Evolutionary conservation across 2,888 invertebrate species (phyloP), one percentile per base, ranked within the genome.

Genomic region (Scaptomyza cyrtandrae): DNA sequence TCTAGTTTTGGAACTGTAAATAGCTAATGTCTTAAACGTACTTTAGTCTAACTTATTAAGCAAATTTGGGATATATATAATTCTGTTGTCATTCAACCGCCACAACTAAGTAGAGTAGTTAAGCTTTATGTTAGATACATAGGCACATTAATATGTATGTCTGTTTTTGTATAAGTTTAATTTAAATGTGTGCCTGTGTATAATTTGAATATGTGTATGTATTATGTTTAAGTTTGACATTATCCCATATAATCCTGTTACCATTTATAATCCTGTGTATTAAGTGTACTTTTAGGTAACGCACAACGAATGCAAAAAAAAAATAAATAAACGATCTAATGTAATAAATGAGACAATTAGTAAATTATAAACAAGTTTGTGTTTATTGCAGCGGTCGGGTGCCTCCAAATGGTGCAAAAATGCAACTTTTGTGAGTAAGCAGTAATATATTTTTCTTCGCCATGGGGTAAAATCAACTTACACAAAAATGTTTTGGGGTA

Each of bases 1-100:
- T 84, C 86, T 83, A 83, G 83, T 86, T 78, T 74, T 71, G 64
- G 49, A 53, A 56, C 65, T 83, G 83, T 83, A 78, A 60, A 83
- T 79, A 75, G 64, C 49, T 44, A 60, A 61, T 33, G 19, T 56
- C 44, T n/a, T 62, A 63, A 35, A n/a, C 10, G 19, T 35, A 45
- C 58, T 35, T 13, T 43, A 37, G 27, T 45, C 29, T 7, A 46
- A 58, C 13, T 48, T 11, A 52, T 11, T 69, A 75, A 75, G 74
- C 66, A 61, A 75, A 61, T 39, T 53, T 59, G 53, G 14, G 14
- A 59, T 54, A 60, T 41, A 54, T 50, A 67, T 57, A 86, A 82
- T 84, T 83, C 81, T 71, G 86, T 84, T 83, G 82, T 82, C 86
- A 82, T 81, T 69, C 27, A 59, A 46, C 14, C 64, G 71, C 69